Evolutionary conservation across 1,140 invertebrate species (phyloP), one percentile per base, ranked within the genome.

Genomic region (Pararge aegeria): DNA sequence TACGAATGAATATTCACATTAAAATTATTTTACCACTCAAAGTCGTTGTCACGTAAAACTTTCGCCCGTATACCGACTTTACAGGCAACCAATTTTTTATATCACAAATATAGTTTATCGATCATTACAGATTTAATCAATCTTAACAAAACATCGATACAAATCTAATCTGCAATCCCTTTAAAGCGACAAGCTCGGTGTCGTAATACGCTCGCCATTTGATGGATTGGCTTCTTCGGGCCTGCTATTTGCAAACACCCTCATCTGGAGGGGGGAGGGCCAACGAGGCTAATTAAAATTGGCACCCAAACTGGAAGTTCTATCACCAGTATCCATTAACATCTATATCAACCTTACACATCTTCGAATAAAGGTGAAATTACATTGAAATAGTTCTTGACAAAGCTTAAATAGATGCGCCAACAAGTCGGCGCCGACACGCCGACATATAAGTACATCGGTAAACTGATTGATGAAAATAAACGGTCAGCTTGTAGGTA

Each of bases 181-280:
- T 73, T 10, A 52, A 46, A 55, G 70, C 78, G 78, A 78, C 82
- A 77, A 71, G 49, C 73, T 65, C 63, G 80, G 86, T 80, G 81
- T 86, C 80, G 86, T 87, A 87, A 89, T 85, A 78, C 80, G 80
- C 69, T 80, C 81, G 71, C 60, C 83, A 81, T 87, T 89, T 89
- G 87, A 89, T 89, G 87, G 84, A 89, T 89, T 89, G 86, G 84
- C 86, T 89, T 85, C 83, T 87, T 89, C 79, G 73, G 73, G 80
- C 77, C 79, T 75, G 64, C 78, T 87, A 87, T 87, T 89, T 86
- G 84, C 84, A 87, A 89, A 89, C 84, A 87, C 83, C 86, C 84
- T 83, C 80, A 79, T 83, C 81, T 75, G 75, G 78, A 66, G 58
- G 70, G 60, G 27, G 30, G 30, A 24, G 53, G 67, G 57, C n/a